Evolutionary conservation across 2,888 invertebrate species (phyloP), one percentile per base, ranked within the genome.

Genomic region (Acholoe squamosa): DNA sequence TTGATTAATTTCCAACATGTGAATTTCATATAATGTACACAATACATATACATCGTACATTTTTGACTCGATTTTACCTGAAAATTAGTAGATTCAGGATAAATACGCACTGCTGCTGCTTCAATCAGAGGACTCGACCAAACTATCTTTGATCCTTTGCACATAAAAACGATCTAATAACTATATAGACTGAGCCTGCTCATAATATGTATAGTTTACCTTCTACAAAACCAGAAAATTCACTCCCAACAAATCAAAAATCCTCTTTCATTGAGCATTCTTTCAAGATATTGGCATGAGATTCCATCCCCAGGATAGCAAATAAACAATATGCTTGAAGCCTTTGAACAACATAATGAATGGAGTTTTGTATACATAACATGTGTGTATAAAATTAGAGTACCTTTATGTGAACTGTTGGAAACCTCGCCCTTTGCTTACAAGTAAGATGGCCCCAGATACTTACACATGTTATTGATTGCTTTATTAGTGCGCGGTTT

Each of bases 31-130:
- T 71, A 14, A 80, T 43, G 5, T 19, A 80, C 25, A 80, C 19
- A 80, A 12, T 34, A 34, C 33, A 80, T 33, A 80, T 34, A 80
- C 34, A 80, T 43, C 12, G 34, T 34, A 80, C 34, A 80, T 43
- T 10, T 80, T n/a, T 80, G 80, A 80, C 80, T 80, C 80, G 43
- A 34, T 0, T 33, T 80, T 34, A 80, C 80, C 80, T 80, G 80
- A 80, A 33, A 80, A 34, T 34, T 19, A 33, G 43, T n/a, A 7
- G 16, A 28, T 80, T 43, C 33, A 80, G 33, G 33, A 80, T 33
- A 80, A 80, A 33, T 43, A 80, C 43, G 22, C 43, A 80, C 80
- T 34, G 43, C 80, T 25, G 76, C 31, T 34, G 22, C 43, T 34
- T 80, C 33, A 80, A 33, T 22, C 80, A 80, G 61, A 61, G 61